phyloP scores from a whole-genome alignment of 2,113 vertebrate species.

The Rynchops niger region DNA sequence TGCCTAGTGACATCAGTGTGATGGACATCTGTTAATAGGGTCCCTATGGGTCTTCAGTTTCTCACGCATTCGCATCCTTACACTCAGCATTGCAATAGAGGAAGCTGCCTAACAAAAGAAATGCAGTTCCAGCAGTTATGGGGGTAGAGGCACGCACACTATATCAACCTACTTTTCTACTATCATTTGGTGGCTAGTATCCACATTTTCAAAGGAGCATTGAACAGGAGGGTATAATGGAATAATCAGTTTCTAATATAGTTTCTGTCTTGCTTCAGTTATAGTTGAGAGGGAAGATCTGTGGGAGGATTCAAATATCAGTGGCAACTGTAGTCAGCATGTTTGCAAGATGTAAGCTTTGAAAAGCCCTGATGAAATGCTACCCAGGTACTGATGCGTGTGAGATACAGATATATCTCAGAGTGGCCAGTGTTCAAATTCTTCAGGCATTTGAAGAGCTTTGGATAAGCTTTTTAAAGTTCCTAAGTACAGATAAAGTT shows the following conservation, averaged over 20 bases:
- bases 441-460: neutral
- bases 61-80: neutral
- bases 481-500: neutral
- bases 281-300: neutral
- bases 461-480: neutral
- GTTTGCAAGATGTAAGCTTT: neutral
- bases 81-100: neutral
- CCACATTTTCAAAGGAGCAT: neutral
- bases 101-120: neutral
- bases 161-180: neutral
- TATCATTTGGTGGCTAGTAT: neutral
- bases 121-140: neutral
- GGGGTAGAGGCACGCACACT: neutral
- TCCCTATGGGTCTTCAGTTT: neutral
- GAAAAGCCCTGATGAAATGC: neutral
- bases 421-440: neutral
- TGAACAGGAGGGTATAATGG: neutral
- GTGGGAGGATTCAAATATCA: neutral
- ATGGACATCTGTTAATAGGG: fast-evolving
- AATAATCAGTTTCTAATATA: neutral
- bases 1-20: neutral
- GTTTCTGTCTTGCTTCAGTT: neutral
- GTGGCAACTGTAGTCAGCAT: neutral
- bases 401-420: neutral
- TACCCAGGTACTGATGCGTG: neutral